A percentile compares a stretch with the other conserved stretches of the same genome.
Conservation (phyloP, 2,888 invertebrate species). For the Conistra vaccinii region DNA sequence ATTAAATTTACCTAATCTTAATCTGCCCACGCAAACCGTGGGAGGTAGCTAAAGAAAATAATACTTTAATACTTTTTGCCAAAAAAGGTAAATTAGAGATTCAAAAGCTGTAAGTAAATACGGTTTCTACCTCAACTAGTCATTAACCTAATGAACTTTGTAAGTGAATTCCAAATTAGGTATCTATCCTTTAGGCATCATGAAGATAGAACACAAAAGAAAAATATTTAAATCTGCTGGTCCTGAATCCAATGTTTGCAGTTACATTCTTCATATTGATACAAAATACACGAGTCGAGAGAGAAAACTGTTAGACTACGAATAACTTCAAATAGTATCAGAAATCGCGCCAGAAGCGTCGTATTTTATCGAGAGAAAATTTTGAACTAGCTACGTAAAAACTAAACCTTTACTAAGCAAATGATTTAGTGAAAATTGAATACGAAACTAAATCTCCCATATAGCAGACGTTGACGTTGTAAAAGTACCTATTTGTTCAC, state of each 20-base stretch:
- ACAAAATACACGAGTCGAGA: constrained; percentile 28
- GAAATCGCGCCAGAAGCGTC: constrained; percentile 10
- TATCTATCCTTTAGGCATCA: background rate
- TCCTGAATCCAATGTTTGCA: background rate
- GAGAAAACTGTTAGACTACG: constrained; percentile 29
- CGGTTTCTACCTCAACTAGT: background rate
- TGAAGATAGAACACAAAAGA: background rate
- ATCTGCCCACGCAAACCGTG: constrained; percentile 4
- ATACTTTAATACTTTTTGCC: constrained; percentile 16
- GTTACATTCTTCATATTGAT: background rate
- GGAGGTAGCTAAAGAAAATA: constrained; percentile 16
- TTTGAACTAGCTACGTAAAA: constrained; percentile 53
- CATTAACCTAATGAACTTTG: constrained; percentile 7
- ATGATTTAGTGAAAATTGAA: constrained; percentile 76
- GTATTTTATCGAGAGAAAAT: constrained; percentile 46
- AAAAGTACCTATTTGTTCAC: constrained; percentile 81
- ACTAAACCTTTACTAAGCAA: constrained; percentile 68
- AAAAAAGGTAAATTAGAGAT: constrained; percentile 2
- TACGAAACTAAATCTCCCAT: constrained; percentile 74
- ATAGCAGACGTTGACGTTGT: constrained; percentile 75
- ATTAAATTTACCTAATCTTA: constrained; percentile 14
- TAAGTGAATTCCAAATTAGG: background rate
- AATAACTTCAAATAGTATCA: constrained; percentile 33
- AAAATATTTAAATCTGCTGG: background rate
- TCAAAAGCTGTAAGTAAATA: constrained; percentile 9